A percentile compares a stretch with the other conserved stretches of the same genome.
Evolutionary conservation across 2,113 vertebrate genomes (phyloP).

Genomic region (Baryphthengus martii): DNA sequence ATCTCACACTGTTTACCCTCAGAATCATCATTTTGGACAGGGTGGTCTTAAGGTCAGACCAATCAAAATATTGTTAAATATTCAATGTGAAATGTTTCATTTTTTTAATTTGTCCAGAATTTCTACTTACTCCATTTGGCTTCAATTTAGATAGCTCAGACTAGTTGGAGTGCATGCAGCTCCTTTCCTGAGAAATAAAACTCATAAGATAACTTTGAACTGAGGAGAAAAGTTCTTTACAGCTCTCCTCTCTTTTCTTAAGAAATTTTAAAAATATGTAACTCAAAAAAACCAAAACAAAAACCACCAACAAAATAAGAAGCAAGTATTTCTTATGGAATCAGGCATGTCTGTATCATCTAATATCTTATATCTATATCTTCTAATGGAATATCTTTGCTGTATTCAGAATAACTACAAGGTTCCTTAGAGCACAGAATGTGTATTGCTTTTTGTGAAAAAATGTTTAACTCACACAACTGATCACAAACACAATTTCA

Average conservation of each 20-base stretch:
- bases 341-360: neutral
- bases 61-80: neutral
- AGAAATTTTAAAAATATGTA: neutral
- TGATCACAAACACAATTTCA: neutral
- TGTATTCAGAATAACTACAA: neutral
- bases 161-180: neutral
- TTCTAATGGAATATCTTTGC: neutral
- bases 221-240: neutral
- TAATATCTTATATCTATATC: neutral
- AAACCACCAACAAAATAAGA: neutral
- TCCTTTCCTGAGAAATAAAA: neutral
- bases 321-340: neutral
- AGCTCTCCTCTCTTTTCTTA: neutral
- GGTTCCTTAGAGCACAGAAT: neutral
- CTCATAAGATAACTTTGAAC: neutral
- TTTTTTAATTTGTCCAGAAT: neutral
- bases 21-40: neutral
- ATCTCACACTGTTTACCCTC: neutral
- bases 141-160: neutral
- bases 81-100: neutral
- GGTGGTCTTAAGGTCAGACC: neutral
- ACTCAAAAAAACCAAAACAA: neutral
- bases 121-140: neutral
- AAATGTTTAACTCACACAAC: neutral
- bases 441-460: neutral